Evolutionary conservation across 2,113 vertebrate species (phyloP), one percentile per base, ranked within the genome.

Genomic region (Zosterops japonicus): DNA sequence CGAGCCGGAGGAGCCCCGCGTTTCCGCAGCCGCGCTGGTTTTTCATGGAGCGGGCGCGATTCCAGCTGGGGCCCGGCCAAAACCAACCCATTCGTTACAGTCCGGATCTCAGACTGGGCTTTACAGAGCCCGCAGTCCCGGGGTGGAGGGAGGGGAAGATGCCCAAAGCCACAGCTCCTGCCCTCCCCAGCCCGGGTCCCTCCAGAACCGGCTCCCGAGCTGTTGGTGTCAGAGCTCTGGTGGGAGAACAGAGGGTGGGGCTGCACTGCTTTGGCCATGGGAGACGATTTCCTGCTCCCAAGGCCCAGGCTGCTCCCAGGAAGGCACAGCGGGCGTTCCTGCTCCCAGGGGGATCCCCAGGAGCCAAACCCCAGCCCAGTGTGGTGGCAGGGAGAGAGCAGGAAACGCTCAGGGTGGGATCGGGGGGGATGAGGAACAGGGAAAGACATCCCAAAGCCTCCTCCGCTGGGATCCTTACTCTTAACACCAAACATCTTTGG

Each of bases 61-160:
- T 93, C 95, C 96, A 95, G 92, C 95, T 96, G 96, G 88, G 75
- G 15, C 78, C 42, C 20, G 0, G 92, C 95, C 96, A 96, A 96
- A 95, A 95, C 92, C 96, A 96, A 94, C 95, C 75, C 82, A 92
- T 93, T 96, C 44, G 75, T 94, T 94, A 17, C 71, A 82, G 90
- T 69, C 79, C 53, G 1, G 76, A 20, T 74, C 91, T 82, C 93
- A 95, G 91, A 36, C 61, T 29, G 92, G 95, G 82, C 87, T 95
- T 57, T 75, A 5, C 46, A 22, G 81, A 60, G 10, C 21, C 64
- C 24, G 1, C 5, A 0, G 41, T 29, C 44, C 61, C 36, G 21
- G 33, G 50, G 20, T 1, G 4, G 47, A 49, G 46, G 46, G 53
- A 44, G 61, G 55, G 23, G 25, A 47, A 47, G 10, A 9, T 59